phyloP scores from a whole-genome alignment of 2,888 invertebrate species.

The Drosophila histrio region DNA sequence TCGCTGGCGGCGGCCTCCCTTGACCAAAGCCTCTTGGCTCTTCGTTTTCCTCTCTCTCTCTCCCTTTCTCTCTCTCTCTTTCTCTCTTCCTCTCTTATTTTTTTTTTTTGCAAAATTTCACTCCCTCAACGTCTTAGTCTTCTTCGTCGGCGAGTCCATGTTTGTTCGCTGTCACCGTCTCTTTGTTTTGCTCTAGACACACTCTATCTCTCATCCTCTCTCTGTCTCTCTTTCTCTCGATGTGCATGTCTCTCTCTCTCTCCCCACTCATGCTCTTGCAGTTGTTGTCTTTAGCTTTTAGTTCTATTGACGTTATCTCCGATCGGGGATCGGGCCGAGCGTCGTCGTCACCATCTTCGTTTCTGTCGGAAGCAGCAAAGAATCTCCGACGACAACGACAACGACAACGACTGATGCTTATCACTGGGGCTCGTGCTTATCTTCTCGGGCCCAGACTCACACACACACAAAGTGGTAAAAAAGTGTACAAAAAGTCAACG shows the following conservation, averaged over 20 bases:
- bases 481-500: constrained; percentile 11
- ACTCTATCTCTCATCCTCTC: not conserved
- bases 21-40: constrained; percentile 16
- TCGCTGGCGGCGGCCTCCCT: constrained; percentile 43
- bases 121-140: not conserved
- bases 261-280: not conserved
- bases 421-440: constrained; percentile 46
- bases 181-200: constrained; percentile 30
- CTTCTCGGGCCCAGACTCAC: constrained; percentile 27
- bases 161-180: constrained; percentile 41
- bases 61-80: constrained; percentile 3
- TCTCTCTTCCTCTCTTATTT: not conserved
- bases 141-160: constrained; percentile 17
- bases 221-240: not conserved
- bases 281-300: constrained; percentile 2
- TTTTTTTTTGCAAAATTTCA: not conserved
- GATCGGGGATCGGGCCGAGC: constrained; percentile 24
- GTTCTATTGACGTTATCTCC: constrained; percentile 32
- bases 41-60: constrained; percentile 3
- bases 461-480: constrained; percentile 39
- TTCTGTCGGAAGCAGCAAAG: constrained; percentile 21
- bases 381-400: constrained; percentile 5
- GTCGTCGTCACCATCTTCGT: constrained; percentile 14
- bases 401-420: constrained; percentile 46
- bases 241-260: constrained; percentile 1